These are phyloP conservation scores for Trachelus troglodyta DNA, from an alignment of 2,888 invertebrate genomes.

Conservation along the genomic window DNA sequence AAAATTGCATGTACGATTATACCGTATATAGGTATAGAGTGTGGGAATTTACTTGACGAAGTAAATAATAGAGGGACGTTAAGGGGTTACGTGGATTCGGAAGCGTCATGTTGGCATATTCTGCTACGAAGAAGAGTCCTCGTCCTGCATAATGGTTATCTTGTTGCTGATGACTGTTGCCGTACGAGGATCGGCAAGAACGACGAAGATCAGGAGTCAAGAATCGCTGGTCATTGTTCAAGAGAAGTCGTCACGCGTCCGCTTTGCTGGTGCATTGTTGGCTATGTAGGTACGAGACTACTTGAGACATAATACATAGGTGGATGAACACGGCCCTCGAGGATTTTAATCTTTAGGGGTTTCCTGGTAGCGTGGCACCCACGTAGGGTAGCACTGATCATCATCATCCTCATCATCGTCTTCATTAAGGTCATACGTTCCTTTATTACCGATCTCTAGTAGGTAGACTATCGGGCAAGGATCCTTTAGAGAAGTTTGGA, in stretches of 20 bases:
- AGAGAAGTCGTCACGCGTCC: constrained; percentile 47
- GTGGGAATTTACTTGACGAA: neutral
- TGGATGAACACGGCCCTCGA: constrained; percentile 2
- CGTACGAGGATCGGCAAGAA: constrained; percentile 32
- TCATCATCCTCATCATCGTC: constrained; percentile 17
- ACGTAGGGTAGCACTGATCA: constrained; percentile 11
- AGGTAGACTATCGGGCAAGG: neutral
- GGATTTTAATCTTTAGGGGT: constrained; percentile 12
- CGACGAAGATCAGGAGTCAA: constrained; percentile 31
- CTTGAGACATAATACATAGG: constrained; percentile 30
- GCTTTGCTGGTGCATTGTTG: neutral
- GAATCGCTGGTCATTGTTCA: constrained; percentile 49
- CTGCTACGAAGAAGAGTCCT: constrained; percentile 13
- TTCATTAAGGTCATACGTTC: neutral
- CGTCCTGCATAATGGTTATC: constrained; percentile 24
- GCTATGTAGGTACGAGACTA: constrained; percentile 20
- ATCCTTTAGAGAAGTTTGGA: neutral
- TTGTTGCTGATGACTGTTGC: constrained; percentile 15
- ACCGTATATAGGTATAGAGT: neutral
- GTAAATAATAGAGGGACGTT: no score
- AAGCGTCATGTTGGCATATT: neutral
- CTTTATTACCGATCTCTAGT: neutral
- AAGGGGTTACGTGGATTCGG: neutral
- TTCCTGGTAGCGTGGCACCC: constrained; percentile 23
- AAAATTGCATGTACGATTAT: neutral